Evolutionary conservation across 2,888 invertebrate species (phyloP), one percentile per base, ranked within the genome.

Genomic region (Latrodectus elegans): DNA sequence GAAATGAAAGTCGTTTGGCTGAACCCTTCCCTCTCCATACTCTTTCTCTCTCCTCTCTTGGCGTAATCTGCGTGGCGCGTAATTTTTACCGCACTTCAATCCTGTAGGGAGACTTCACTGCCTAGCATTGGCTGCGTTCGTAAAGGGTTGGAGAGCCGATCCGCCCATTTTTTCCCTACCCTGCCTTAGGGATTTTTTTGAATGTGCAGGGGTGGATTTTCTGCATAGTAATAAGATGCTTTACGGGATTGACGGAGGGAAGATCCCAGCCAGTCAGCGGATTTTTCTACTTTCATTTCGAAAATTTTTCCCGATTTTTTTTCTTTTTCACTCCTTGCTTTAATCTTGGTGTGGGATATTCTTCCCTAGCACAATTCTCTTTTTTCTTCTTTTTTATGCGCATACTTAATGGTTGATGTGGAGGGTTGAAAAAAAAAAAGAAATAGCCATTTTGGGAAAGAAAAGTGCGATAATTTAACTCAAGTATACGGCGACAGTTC

Each of bases 191-290:
- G 81, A 81, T 81, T 81, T 81, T 76, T 78, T 84, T 78, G 76
- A 77, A 71, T 71, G 86, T 81, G 86, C 81, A 60, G 72, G 79
- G 75, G 79, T 80, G 84, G 84, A 84, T 85, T 86, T 86, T 86
- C 86, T 81, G 86, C 86, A 86, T 86, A 86, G 86, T 86, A 86
- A 86, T 86, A 81, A 86, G 86, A 86, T 85, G 85, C 85, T 85
- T 85, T 80, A 71, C 75, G 74, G 85, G 85, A 85, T 85, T 85
- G 84, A 84, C 80, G 85, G 80, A 22, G 60, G 71, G 75, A 84
- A 64, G 82, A 75, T 55, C 38, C 71, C 76, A 77, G 73, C 80
- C 76, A 86, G 81, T 84, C 84, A 84, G 84, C 84, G 84, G 73
- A 78, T 78, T 84, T 84, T 84, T 78, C 80, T 53, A 72, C 17